phyloP scores from a whole-genome alignment of 2,797 vertebrate species.

The Phalloptychus januarius region DNA sequence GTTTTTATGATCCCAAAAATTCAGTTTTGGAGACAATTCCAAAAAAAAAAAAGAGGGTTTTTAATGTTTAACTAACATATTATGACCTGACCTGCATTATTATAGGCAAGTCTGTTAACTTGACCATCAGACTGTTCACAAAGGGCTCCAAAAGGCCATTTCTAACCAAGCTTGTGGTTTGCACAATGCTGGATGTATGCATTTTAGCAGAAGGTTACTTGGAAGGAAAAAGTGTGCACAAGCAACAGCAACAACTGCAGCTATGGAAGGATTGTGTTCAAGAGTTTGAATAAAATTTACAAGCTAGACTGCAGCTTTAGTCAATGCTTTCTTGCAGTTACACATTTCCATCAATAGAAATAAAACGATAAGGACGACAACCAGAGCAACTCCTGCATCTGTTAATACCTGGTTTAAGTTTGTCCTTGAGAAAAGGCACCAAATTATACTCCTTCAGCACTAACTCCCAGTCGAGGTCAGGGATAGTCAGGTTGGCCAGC shows the following conservation, averaged over 20 bases:
- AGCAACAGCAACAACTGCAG: not conserved
- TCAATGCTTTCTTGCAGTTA: not conserved
- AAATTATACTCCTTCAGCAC: conserved; percentile 94
- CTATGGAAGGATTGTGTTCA: not conserved
- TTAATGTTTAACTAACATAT: not conserved
- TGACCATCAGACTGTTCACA: not conserved
- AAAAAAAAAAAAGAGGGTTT: not conserved
- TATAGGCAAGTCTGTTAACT: not conserved
- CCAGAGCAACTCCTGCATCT: not conserved
- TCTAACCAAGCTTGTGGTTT: not conserved
- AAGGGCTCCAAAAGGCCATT: not conserved
- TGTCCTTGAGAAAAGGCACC: conserved; percentile 91
- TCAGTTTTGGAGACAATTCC: not conserved
- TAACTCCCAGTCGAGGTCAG: conserved; percentile 93
- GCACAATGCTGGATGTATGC: not conserved
- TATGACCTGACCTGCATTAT: not conserved
- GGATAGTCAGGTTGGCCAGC: conserved; percentile 91
- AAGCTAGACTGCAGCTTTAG: not conserved
- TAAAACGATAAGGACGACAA: not conserved
- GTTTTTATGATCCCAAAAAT: not conserved
- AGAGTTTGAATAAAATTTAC: not conserved
- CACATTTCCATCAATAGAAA: conserved; percentile 1
- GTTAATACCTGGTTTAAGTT: conserved; percentile 88
- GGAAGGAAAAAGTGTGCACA: not conserved
- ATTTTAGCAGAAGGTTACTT: not conserved